Percentiles rank a stretch among this genome's conserved stretches.
These are phyloP conservation scores for Matsumurasca onukii DNA, from an alignment of 1,140 invertebrate species.

Conservation along the genomic window DNA sequence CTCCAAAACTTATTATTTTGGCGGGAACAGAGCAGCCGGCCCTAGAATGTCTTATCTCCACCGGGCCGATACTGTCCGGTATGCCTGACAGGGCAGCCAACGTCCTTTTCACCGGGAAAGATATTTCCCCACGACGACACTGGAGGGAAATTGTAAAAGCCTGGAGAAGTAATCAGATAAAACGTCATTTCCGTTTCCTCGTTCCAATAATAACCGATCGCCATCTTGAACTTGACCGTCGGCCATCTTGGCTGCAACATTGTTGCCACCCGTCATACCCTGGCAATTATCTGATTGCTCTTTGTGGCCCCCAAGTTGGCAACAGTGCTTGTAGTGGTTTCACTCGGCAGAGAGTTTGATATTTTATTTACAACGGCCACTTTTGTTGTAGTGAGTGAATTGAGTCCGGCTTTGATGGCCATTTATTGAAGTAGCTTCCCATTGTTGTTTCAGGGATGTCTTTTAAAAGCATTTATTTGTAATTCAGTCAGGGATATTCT, in stretches of 20 bases:
- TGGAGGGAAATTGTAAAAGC: constrained; percentile 19
- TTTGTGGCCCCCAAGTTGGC: not conserved
- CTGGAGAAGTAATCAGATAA: constrained; percentile 31
- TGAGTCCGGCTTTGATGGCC: not conserved
- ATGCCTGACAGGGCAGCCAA: constrained; percentile 9
- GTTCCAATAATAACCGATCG: constrained; percentile 11
- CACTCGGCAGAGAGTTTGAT: too few species aligned
- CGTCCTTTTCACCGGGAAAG: too few species aligned
- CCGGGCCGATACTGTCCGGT: constrained; percentile 11
- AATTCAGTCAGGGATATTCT: too few species aligned
- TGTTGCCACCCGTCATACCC: not conserved
- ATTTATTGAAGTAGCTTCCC: too few species aligned
- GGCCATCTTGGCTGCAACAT: constrained; percentile 23
- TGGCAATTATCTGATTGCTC: constrained; percentile 15
- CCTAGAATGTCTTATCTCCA: not conserved
- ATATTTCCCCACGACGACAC: not conserved
- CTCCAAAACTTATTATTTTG: constrained; percentile 17
- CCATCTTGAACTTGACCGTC: constrained; percentile 3
- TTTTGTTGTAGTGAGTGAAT: not conserved
- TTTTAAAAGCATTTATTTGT: too few species aligned
- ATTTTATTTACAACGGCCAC: not conserved
- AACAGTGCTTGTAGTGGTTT: too few species aligned
- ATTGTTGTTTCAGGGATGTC: too few species aligned
- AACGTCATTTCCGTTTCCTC: constrained; percentile 26
- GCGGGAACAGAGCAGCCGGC: not conserved